phyloP scores from a whole-genome alignment of 1,140 invertebrate species.

The Phymorhynchus buccinoides region DNA sequence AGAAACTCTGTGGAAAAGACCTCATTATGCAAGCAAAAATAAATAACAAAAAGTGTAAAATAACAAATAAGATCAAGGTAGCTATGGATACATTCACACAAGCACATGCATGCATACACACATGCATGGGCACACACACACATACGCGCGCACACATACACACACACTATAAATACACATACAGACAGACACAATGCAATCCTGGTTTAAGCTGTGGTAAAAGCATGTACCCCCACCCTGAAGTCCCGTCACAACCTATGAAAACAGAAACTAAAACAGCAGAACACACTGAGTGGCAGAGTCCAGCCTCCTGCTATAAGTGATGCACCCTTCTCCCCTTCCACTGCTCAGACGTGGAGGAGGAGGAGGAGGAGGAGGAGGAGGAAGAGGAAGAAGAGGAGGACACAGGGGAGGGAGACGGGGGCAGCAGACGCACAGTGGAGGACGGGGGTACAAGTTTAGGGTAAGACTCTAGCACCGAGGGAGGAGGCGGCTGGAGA shows the following conservation, averaged over 20 bases:
- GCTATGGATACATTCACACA: too few relatives aligned
- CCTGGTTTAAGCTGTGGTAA: neutral
- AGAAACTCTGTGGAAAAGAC: too few relatives aligned
- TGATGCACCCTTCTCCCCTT: neutral
- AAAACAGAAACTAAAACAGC: neutral
- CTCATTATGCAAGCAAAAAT: too few relatives aligned
- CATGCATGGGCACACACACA: too few relatives aligned
- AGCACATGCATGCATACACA: too few relatives aligned
- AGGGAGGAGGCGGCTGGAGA: constrained; percentile 28
- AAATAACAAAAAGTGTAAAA: too few relatives aligned
- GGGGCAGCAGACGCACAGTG: neutral
- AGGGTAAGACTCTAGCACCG: constrained; percentile 25
- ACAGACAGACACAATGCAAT: neutral
- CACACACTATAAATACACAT: too few relatives aligned
- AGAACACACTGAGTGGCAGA: neutral
- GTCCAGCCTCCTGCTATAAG: neutral
- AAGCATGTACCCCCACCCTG: neutral
- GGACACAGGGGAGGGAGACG: constrained; percentile 1
- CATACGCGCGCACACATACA: too few relatives aligned
- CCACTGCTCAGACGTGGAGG: neutral
- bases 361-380: neutral
- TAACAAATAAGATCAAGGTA: too few relatives aligned
- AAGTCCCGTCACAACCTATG: neutral
- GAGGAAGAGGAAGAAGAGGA: constrained; percentile 13
- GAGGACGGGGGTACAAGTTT: neutral